These are phyloP conservation scores for Sturmia bella DNA, from an alignment of 2,888 invertebrate species.

Conservation along the genomic window DNA sequence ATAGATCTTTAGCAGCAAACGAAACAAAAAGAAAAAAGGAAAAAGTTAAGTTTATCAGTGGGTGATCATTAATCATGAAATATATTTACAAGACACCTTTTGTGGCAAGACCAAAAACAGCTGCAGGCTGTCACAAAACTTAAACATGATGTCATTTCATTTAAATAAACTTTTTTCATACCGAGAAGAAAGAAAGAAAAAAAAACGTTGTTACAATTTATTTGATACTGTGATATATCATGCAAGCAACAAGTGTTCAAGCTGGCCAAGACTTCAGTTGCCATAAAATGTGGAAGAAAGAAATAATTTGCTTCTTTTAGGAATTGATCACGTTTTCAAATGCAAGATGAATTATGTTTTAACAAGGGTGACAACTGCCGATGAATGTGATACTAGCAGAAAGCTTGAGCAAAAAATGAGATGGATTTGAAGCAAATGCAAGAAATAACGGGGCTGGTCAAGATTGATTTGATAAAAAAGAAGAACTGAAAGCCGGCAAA, in stretches of 20 bases:
- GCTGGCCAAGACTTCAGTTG: conserved; percentile 7
- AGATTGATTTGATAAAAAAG: not conserved
- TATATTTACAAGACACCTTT: conserved; percentile 52
- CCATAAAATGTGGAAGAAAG: not conserved
- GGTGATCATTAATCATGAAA: conserved; percentile 66
- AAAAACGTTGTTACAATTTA: conserved; percentile 46
- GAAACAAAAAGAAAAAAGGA: not conserved
- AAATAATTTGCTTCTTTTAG: not conserved
- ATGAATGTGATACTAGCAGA: conserved; percentile 32
- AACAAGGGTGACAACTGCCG: conserved; percentile 44
- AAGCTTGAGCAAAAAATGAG: conserved; percentile 5
- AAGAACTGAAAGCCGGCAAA: not conserved
- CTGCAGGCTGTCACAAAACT: conserved; percentile 63
- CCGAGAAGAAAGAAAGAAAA: too few species aligned
- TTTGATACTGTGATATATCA: conserved; percentile 34
- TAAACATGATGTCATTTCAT: conserved; percentile 66
- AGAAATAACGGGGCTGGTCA: too few species aligned
- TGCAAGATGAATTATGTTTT: conserved; percentile 45
- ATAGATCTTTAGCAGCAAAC: conserved; percentile 35
- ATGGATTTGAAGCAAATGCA: not conserved
- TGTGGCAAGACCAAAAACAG: conserved; percentile 61
- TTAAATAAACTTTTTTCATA: conserved; percentile 47
- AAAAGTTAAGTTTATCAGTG: conserved; percentile 54
- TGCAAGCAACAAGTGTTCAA: conserved; percentile 47
- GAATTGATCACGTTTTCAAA: conserved; percentile 38